Conservation (phyloP, 37 sponge, comb jelly and placozoan genomes). For the Bolinopsis microptera region DNA sequence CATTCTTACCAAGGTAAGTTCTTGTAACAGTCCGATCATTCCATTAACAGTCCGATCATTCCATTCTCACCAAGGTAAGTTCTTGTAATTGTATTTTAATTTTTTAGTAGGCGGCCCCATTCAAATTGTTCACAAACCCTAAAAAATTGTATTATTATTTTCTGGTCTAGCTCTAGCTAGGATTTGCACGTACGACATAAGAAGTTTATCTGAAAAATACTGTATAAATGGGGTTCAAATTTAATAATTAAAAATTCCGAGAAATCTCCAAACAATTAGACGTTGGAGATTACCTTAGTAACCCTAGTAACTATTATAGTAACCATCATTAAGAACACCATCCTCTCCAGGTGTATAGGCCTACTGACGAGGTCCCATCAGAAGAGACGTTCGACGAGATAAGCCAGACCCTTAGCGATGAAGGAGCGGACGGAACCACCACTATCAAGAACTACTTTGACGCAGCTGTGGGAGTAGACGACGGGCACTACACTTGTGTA, state of each 20-base stretch:
- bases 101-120: too few relatives aligned
- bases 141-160: too few relatives aligned
- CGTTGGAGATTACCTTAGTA: too few relatives aligned
- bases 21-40: neutral
- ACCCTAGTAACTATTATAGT: too few relatives aligned
- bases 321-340: too few relatives aligned
- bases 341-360: neutral
- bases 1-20: neutral
- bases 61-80: neutral
- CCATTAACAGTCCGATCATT: neutral
- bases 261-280: too few relatives aligned
- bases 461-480: neutral
- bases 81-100: neutral
- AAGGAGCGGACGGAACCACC: neutral
- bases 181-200: too few relatives aligned
- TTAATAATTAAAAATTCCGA: too few relatives aligned
- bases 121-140: too few relatives aligned
- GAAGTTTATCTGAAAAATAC: too few relatives aligned
- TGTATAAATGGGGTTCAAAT: too few relatives aligned
- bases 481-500: slow-evolving; percentile 17
- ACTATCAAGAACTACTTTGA: neutral
- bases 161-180: too few relatives aligned
- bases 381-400: neutral
- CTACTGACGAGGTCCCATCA: neutral
- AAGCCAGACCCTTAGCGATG: neutral